phyloP scores from a whole-genome alignment of 1,140 invertebrate genomes.

The Brachionus koreanus region DNA sequence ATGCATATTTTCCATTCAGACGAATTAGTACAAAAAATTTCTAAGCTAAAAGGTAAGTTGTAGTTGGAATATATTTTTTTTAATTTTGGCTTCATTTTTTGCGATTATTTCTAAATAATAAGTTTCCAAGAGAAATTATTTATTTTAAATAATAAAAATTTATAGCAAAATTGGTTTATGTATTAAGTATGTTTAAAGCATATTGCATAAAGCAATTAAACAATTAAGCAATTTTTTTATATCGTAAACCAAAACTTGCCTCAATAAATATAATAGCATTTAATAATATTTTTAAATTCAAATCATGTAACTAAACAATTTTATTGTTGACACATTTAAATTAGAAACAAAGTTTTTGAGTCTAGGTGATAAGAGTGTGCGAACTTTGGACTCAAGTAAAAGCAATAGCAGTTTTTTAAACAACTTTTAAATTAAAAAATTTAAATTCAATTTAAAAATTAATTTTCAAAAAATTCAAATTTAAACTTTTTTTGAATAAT shows the following conservation, averaged over 20 bases:
- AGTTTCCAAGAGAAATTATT: background rate
- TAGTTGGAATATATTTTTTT: background rate
- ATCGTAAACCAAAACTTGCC: background rate
- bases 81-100: background rate
- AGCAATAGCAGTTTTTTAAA: no score
- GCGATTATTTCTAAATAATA: background rate
- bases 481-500: background rate
- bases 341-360: background rate
- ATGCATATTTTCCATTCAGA: background rate
- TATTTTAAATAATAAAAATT: background rate
- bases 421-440: no score
- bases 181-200: background rate
- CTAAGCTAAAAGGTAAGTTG: slow-evolving; percentile 17
- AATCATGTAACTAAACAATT: background rate
- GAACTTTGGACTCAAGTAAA: no score
- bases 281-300: background rate
- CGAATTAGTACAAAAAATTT: slow-evolving; percentile 10
- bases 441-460: background rate
- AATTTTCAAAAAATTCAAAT: background rate
- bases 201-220: background rate
- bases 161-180: background rate
- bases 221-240: background rate
- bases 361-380: no score
- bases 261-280: background rate
- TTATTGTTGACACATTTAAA: background rate